phyloP scores from a whole-genome alignment of 2,113 vertebrate species.

The Poecilia latipinna region DNA sequence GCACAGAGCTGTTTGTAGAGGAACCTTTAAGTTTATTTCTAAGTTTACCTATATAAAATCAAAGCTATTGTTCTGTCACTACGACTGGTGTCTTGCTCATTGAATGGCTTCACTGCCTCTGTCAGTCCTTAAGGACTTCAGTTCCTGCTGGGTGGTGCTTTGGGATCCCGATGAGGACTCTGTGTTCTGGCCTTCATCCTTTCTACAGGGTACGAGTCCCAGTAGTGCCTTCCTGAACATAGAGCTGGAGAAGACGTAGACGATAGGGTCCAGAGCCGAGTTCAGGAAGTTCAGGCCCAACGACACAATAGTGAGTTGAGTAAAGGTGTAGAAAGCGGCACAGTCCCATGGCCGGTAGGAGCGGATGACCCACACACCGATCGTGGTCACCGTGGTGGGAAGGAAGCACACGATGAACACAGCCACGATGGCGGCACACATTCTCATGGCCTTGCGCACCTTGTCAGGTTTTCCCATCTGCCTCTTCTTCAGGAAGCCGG shows the following conservation, averaged over 20 bases:
- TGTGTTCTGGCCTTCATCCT: fast-evolving
- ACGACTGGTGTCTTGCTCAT: too few species aligned
- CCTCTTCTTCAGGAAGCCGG: constrained; percentile 54
- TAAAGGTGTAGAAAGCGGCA: constrained; percentile 50
- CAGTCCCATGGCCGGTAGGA: constrained; percentile 42
- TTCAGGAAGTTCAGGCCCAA: constrained; percentile 79
- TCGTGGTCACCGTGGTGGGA: constrained; percentile 71
- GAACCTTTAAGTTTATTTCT: neutral
- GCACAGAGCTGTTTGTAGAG: neutral
- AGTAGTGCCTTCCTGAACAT: constrained; percentile 70
- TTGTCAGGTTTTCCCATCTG: constrained; percentile 55
- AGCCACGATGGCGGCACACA: constrained; percentile 58
- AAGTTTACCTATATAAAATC: too few species aligned
- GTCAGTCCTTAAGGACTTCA: constrained; percentile 21
- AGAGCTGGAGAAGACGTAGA: constrained; percentile 78
- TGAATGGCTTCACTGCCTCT: neutral
- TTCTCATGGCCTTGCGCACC: constrained; percentile 64
- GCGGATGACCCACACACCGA: constrained; percentile 45
- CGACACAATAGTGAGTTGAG: constrained; percentile 72
- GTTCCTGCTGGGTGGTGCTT: constrained; percentile 49
- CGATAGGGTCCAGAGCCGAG: constrained; percentile 75
- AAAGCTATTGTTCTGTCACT: too few species aligned
- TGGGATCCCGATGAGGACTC: constrained; percentile 25
- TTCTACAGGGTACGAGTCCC: constrained; percentile 35
- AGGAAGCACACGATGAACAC: constrained; percentile 78